Conservation (phyloP, 2,797 vertebrate genomes). For the Gymnopithys bicolor region DNA sequence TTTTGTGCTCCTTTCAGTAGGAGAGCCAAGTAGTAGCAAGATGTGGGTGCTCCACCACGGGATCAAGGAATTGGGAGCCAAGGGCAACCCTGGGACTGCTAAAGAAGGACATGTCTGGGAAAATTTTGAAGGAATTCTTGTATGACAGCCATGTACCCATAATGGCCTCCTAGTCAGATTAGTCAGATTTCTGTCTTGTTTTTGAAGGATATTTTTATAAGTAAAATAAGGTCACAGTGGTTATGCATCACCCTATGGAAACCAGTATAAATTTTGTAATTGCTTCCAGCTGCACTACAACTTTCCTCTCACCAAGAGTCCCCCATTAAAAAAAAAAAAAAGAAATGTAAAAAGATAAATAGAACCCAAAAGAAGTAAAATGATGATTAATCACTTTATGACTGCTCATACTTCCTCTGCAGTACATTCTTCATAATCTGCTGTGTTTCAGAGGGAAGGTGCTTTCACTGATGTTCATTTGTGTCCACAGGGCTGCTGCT, state of each 20-base stretch:
- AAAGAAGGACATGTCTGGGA: neutral
- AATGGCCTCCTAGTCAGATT: neutral
- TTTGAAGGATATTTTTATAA: neutral
- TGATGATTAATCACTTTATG: neutral
- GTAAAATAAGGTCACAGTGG: neutral
- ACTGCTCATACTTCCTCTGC: neutral
- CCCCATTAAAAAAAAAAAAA: neutral
- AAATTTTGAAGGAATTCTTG: neutral
- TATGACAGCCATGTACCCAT: neutral
- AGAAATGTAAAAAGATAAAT: neutral
- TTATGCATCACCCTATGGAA: neutral
- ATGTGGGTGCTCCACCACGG: rapidly evolving
- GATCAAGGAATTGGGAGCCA: neutral
- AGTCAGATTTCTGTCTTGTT: neutral
- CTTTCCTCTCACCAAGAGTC: neutral
- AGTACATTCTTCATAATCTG: neutral
- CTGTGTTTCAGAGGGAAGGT: neutral
- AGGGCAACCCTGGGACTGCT: neutral
- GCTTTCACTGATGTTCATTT: neutral
- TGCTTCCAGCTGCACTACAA: neutral
- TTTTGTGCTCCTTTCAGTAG: rapidly evolving
- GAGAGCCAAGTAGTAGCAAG: neutral
- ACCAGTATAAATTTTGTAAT: neutral
- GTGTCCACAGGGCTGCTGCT: neutral
- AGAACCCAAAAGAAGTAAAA: neutral